Base-by-base conservation (phyloP, 2,797 vertebrate genomes). In the Rhinophrynus dorsalis region DNA sequence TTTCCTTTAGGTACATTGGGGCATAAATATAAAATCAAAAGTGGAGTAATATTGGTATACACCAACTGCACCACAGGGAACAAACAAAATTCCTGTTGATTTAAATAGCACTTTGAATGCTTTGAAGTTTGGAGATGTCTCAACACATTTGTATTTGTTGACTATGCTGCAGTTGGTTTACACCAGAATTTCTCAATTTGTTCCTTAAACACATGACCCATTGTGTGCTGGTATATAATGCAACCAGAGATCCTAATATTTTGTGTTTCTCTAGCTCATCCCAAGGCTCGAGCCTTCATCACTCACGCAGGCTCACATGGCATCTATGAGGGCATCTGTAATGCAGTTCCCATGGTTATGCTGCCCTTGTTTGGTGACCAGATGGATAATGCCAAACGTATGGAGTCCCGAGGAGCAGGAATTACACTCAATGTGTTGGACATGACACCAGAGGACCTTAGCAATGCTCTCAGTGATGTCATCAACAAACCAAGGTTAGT, bases 281-380 rank as follows among this genome's bases (percentile, higher is more conserved):
- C 90, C 0, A 94, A 94, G 79, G 80, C 86, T 20, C 92, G 88
- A 5, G 95, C 94, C 33, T 98, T 98, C 35, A 95, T 98, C 76
- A 96, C 95, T 3, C 96, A 98, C 0, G 90, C 89, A 0, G 96
- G 96, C 27, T 95, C 94, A 6, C 94, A 98, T 0, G 92, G 96
- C 0, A n/a, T 95, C 45, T 98, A 92, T 0, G 96, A 98, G 81
- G 94, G 92, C 10, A 86, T 98, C 42, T 98, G 96, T 78, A 93
- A 96, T 0, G 93, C 83, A 0, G 88, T 98, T 52, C 96, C 96
- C 0, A 94, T 98, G 95, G 76, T 98, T 62, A 83, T 99, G 84
- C 11, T 98, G 78, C 97, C 97, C 0, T 40, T 97, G 1, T 78
- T 67, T 0, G 94, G 87, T 0, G 96, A 99, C 40, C 96, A 99